Evolutionary conservation across 1,140 invertebrate species (phyloP).

Genomic region (Sipha flava): DNA sequence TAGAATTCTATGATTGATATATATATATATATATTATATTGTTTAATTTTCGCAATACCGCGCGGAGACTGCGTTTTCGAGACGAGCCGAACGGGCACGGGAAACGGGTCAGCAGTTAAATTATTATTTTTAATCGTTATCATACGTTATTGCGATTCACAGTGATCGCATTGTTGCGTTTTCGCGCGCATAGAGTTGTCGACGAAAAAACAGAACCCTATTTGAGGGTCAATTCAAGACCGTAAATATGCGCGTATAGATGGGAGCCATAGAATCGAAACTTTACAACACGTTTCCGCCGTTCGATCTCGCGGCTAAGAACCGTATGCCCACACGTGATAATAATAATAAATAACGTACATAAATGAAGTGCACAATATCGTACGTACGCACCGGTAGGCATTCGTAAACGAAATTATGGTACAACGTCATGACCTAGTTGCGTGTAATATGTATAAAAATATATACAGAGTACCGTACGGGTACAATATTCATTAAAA

Average conservation of each 20-base stretch:
- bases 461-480: not conserved
- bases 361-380: no score
- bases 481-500: no score
- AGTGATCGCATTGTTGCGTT: no score
- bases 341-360: no score
- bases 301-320: not conserved
- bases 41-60: not conserved
- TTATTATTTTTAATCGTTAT: conserved; percentile 11
- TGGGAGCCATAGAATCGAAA: no score
- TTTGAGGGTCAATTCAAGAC: not conserved
- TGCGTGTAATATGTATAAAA: not conserved
- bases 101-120: not conserved
- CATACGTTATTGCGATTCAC: no score
- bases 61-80: not conserved
- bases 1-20: no score
- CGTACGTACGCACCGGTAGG: no score
- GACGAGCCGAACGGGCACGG: not conserved
- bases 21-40: no score
- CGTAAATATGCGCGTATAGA: not conserved
- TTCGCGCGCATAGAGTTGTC: not conserved
- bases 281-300: not conserved
- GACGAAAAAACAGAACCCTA: not conserved
- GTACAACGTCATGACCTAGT: not conserved
- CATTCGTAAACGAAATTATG: not conserved
- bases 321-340: not conserved